Base-by-base conservation (phyloP, 2,888 invertebrate species). In the Phytoseiulus persimilis region DNA sequence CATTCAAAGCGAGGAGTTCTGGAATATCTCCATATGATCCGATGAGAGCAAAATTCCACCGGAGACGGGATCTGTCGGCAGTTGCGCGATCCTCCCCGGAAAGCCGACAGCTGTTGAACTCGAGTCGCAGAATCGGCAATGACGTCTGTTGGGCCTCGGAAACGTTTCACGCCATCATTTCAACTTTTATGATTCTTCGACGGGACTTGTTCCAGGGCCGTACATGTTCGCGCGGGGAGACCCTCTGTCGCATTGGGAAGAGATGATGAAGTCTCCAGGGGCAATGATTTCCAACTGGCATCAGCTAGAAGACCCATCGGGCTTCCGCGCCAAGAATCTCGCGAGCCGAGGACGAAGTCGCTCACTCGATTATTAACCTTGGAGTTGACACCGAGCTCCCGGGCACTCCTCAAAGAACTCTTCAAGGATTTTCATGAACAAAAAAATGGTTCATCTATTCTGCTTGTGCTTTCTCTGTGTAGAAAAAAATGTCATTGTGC, bases 141-240 rank as follows among this genome's bases (percentile, higher is more conserved):
- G 23, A 65, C 28, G 14, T 28, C 65, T 18, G 65, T 14, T 23
- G 9, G 28, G 65, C 65, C 14, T 65, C 18, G 28, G 65, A 28
- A 65, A 65, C 65, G 65, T 23, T 28, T 65, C 23, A 23, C 65
- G 28, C 18, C 65, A 65, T 65, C 1, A 18, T 65, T 28, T 23
- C 11, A 65, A 65, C 18, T 28, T 23, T 65, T 65, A 65, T 1
- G 18, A 39, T 39, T 9, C 9, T 6, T 39, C 39, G 9, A 39
- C 9, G 39, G 9, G 39, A 39, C 9, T 39, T 3, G 9, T 87
- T 33, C n/a, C 92, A 32, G 93, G 93, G 3, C 91, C 92, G 1
- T 92, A 92, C 91, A 92, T 92, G 92, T 92, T 91, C 90, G 92
- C 92, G 0, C 92, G 92, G 0, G 92, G 92, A 0, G 92, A 92